Evolutionary conservation across 2,113 vertebrate genomes (phyloP), one percentile per base, ranked within the genome.

Genomic region (Microtus richardsoni): DNA sequence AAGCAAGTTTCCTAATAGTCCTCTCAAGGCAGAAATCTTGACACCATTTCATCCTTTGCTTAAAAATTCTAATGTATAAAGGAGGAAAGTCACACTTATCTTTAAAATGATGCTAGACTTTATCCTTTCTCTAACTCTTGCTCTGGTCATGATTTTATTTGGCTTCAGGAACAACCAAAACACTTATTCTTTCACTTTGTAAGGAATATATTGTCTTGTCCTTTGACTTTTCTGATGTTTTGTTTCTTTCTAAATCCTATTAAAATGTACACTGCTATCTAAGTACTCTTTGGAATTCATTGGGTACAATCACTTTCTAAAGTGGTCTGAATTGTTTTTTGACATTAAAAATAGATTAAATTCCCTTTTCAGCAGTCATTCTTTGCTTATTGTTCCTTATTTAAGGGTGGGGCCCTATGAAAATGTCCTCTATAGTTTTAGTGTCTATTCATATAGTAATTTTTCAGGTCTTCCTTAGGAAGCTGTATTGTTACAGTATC

Each of bases 11-110:
- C 39, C 75, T 22, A 28, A 75, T 33, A 66, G 84, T 13, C 13
- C 4, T 33, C 64, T 44, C 96, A 93, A 97, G 88, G 82, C 60
- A 96, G 86, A 97, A 94, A 13, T 0, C 3, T 88, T 75, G 66
- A 47, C n/a, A 73, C 13, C 4, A 4, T 70, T 92, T 87, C 88
- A 77, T 13, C 36, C 9, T 96, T 91, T 22, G 86, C 17, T 96
- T 88, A 82, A 71, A 78, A 68, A 95, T 73, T 91, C 74, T 36
- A 89, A 73, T 88, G 64, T 60, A n/a, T 89, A 54, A 93, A 88
- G n/a, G 22, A 93, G 85, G 62, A 89, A 79, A 78, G 70, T 79
- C 70, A 19, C 8, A 71, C 58, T 82, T 88, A 71, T 85, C 24
- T 97, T 84, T 91, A 58, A 95, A 44, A 83, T 71, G 36, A 71